These are phyloP conservation scores for Coluber constrictor DNA, from an alignment of 2,797 vertebrate genomes.

Conservation along the genomic window DNA sequence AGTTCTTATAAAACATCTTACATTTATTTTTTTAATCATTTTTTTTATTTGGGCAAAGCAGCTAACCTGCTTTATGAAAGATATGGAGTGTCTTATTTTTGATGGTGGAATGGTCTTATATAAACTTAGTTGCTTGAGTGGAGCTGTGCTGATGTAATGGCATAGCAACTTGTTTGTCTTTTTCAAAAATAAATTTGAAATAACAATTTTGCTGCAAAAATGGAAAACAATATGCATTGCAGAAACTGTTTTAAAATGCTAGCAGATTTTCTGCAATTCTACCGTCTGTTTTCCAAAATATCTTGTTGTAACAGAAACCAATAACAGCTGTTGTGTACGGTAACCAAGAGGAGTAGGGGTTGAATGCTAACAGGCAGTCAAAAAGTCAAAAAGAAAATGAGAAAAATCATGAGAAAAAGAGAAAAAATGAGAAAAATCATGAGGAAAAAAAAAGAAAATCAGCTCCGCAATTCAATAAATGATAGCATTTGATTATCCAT, in stretches of 20 bases:
- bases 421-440: too few species aligned
- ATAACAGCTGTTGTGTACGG: slow-evolving; percentile 12
- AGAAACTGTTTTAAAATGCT: slow-evolving; percentile 11
- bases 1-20: background rate
- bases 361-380: background rate
- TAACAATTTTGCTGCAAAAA: background rate
- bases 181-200: slow-evolving; percentile 9
- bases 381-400: background rate
- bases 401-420: too few species aligned
- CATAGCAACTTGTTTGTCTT: background rate
- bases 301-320: slow-evolving; percentile 19
- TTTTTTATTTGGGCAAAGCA: background rate
- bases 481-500: background rate
- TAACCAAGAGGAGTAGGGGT: background rate
- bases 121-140: background rate
- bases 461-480: background rate
- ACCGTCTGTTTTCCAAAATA: background rate
- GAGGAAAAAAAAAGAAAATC: too few species aligned
- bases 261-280: background rate
- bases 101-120: background rate
- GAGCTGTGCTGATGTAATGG: background rate
- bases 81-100: background rate
- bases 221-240: background rate
- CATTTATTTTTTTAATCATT: background rate
- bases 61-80: background rate